Evolutionary conservation across 2,113 vertebrate species (phyloP), one percentile per base, ranked within the genome.

Genomic region (Hepsetus odoe): DNA sequence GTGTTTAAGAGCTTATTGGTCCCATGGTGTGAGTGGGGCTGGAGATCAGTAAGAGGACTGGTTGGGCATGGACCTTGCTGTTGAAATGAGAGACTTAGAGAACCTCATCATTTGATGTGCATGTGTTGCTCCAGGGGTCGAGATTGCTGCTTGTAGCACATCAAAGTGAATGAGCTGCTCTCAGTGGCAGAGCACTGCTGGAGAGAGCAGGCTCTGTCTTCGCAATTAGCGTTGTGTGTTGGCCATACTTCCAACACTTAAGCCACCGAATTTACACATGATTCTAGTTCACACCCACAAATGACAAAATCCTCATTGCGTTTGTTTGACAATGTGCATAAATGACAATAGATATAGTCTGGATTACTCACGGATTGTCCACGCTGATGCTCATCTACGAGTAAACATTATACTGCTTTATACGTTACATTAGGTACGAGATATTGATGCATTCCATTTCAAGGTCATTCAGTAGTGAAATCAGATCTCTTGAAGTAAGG

Each of bases 1-100:
- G 20, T 30, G 71, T 26, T 71, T 67, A 78, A 80, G 79, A 78
- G 68, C 56, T 74, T 65, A 83, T 49, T 72, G 35, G 8, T 49
- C 51, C 79, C 55, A 56, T 72, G 68, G 72, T 72, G 77, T 72
- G 77, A 70, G 38, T 44, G 28, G 40, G 70, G 76, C 62, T 44
- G 81, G 67, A 67, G 44, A 59, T 53, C 35, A 68, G 65, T 44
- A 32, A 42, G 38, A 38, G 53, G 30, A 62, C 32, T 74, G 71
- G n/a, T 28, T 40, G 42, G 64, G 46, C 38, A 72, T 35, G 59
- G 66, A 42, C 64, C 55, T 78, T 40, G 71, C 30, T 5, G 44
- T 46, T 70, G 14, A 49, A 69, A 67, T 61, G 26, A 80, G 66
- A 68, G 33, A 32, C 1, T 16, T 5, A n/a, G n/a, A 44, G 10